These are phyloP conservation scores for Zoanthus gigantus DNA, from an alignment of 92 coral and sea anemone species.

Conservation along the genomic window DNA sequence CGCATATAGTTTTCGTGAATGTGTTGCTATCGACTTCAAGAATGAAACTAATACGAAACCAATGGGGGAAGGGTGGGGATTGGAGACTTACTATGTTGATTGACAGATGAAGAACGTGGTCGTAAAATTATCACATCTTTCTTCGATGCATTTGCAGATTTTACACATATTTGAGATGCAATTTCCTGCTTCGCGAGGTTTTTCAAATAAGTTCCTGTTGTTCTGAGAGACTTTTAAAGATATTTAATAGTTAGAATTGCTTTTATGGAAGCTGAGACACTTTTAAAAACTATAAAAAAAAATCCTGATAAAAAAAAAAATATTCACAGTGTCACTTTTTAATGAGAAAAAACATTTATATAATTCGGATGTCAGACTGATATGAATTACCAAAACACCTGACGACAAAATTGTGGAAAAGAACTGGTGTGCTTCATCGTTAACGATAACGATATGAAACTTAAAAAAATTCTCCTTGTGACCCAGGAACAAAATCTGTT, in stretches of 20 bases:
- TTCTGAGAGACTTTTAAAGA: not conserved
- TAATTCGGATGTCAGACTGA: not conserved
- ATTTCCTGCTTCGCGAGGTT: not conserved
- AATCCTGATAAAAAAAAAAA: not conserved
- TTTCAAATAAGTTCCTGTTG: not conserved
- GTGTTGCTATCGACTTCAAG: slow-evolving; percentile 48
- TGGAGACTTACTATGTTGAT: not conserved
- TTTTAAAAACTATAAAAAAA: not conserved
- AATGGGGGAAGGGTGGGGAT: slow-evolving; percentile 27
- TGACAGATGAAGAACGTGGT: slow-evolving; percentile 1
- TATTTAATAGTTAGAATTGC: too few relatives aligned
- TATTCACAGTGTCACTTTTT: not conserved
- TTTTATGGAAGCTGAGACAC: not conserved
- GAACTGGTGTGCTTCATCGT: not conserved
- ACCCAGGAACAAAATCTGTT: too few relatives aligned
- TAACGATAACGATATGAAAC: not conserved
- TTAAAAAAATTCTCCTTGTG: too few relatives aligned
- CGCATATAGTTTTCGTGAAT: slow-evolving; percentile 28
- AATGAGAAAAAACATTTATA: not conserved
- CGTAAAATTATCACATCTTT: not conserved
- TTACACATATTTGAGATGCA: not conserved
- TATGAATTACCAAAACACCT: not conserved
- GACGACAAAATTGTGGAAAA: not conserved
- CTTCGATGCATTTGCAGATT: not conserved
- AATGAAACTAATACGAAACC: not conserved